Conservation (phyloP, 2,797 vertebrate species). For the Pitangus sulphuratus region DNA sequence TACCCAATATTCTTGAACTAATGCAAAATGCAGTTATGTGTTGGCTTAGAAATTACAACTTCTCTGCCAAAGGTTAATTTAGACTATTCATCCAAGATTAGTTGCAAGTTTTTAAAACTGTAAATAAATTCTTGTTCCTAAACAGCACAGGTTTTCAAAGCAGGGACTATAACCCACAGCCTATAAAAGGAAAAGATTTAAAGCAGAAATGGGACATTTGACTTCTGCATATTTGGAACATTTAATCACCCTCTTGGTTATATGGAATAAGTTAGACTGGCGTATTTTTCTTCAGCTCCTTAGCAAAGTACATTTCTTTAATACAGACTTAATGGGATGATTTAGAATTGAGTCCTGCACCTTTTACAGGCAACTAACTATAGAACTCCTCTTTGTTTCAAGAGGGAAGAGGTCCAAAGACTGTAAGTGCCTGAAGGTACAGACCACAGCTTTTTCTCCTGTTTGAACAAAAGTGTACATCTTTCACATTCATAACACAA, state of each 20-base stretch:
- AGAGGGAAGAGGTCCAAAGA: neutral
- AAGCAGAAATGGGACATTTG: slow-evolving; percentile 59
- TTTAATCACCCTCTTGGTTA: slow-evolving; percentile 58
- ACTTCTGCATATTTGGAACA: slow-evolving; percentile 61
- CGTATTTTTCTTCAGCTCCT: slow-evolving; percentile 15
- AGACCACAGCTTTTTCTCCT: neutral
- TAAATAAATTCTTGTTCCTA: slow-evolving; percentile 66
- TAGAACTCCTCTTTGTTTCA: neutral
- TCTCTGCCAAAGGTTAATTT: slow-evolving; percentile 51
- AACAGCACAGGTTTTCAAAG: slow-evolving; percentile 59
- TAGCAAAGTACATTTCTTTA: slow-evolving; percentile 24
- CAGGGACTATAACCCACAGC: slow-evolving; percentile 26
- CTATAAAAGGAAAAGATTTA: slow-evolving; percentile 71
- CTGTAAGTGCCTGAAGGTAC: neutral
- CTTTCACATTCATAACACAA: neutral
- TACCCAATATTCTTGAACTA: slow-evolving; percentile 40
- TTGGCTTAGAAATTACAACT: slow-evolving; percentile 38
- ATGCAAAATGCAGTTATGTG: slow-evolving; percentile 45
- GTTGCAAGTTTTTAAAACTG: slow-evolving; percentile 53
- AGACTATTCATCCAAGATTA: slow-evolving; percentile 47
- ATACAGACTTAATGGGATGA: slow-evolving; percentile 8
- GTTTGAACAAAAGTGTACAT: neutral
- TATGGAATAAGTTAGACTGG: slow-evolving; percentile 32
- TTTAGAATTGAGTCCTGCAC: neutral
- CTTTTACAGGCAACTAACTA: neutral